Base-by-base conservation (phyloP, 1,140 invertebrate species). In the Cheumatopsyche charites region DNA sequence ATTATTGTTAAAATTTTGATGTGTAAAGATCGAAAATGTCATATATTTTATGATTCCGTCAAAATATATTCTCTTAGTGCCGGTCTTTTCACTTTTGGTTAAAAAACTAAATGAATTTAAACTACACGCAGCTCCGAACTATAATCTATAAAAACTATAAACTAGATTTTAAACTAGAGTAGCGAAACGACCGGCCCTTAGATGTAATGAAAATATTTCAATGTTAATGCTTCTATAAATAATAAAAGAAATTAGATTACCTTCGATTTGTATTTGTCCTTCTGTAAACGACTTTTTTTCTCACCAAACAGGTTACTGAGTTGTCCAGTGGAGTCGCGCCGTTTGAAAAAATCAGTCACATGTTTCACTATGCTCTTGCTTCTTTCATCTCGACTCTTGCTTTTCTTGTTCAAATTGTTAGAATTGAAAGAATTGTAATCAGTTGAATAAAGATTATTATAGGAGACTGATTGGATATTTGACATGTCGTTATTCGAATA, bases 331-430 rank as follows among this genome's bases (percentile, higher is more conserved):
- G 70, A 62, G 17, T 75, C 74, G 29, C 80, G 79, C 55, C 81
- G 78, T 74, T 82, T 83, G 76, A 94, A 92, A 78, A 94, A 92
- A 79, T 91, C 92, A 1, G 92, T 91, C 49, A 94, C 89, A 55
- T 92, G 89, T 83, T 93, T 92, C 74, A 94, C 94, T 45, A 94
- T 93, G 29, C 9, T 4, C 78, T 91, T 92, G 49, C 91, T 83
- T 70, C 92, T 84, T 73, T 92, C 91, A 0, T 92, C 90, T 78
- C 87, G 88, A 61, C 79, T 76, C 63, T 86, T 87, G 72, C 84
- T 84, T 74, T 83, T 84, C 12, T 76, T 76, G 78, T 79, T 41
- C 61, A 41, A 13, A 70, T 73, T n/a, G n/a, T 81, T 80, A 21
- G 82, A 81, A 67, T 82, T 80, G 9, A 82, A 79, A 42, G 89